phyloP scores from a whole-genome alignment of 1,140 invertebrate genomes.

The Calephelis nemesis region DNA sequence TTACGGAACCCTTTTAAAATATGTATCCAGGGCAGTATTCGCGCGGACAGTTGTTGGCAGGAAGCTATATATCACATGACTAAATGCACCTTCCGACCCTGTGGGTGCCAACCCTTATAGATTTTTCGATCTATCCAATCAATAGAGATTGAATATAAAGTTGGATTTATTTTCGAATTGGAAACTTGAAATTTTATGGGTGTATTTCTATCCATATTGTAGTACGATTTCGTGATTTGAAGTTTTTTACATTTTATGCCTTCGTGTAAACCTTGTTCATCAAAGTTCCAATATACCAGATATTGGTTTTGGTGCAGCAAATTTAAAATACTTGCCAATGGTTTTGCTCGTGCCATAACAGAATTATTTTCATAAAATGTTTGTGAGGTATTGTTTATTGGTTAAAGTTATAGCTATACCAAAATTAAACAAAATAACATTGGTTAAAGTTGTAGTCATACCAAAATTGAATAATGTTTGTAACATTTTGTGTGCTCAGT shows the following conservation, averaged over 20 bases:
- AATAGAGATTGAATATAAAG: constrained; percentile 6
- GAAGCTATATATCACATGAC: background rate
- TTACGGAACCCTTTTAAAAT: background rate
- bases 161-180: constrained; percentile 10
- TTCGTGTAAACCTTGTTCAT: no score
- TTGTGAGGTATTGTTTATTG: no score
- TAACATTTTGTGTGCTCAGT: no score
- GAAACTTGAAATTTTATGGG: background rate
- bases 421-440: no score
- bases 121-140: constrained; percentile 1
- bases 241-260: background rate
- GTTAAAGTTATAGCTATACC: no score
- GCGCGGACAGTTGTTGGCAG: background rate
- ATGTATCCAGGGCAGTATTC: background rate
- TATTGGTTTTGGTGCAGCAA: no score
- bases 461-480: no score
- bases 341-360: no score
- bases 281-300: no score
- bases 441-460: no score
- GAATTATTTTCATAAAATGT: no score
- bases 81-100: background rate
- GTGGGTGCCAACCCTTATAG: constrained; percentile 1
- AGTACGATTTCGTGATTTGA: background rate
- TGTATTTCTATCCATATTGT: background rate
- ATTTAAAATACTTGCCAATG: no score